Conservation (phyloP, 2,888 invertebrate species). For the Scrobipalpa atriplicella region DNA sequence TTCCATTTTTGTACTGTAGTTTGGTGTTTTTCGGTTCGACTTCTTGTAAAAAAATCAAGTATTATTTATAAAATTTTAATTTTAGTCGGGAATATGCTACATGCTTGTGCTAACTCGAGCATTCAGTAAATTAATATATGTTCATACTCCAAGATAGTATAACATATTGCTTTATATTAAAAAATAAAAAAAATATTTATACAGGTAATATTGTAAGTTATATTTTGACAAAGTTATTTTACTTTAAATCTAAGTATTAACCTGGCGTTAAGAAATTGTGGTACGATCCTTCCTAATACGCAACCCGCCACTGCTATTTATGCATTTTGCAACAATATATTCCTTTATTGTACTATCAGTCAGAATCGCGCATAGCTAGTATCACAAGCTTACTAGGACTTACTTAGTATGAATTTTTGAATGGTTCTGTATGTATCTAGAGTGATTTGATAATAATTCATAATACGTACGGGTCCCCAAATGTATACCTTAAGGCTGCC, state of each 20-base stretch:
- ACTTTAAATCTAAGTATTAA: too few species aligned
- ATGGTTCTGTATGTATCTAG: conserved; percentile 22
- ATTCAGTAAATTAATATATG: not conserved
- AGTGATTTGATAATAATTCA: conserved; percentile 22
- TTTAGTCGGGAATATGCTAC: not conserved
- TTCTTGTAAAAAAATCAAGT: conserved; percentile 1
- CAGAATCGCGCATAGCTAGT: conserved; percentile 24
- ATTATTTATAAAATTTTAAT: not conserved
- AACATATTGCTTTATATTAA: not conserved
- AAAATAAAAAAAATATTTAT: not conserved
- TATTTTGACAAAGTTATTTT: not conserved
- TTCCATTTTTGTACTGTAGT: not conserved
- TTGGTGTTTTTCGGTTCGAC: not conserved
- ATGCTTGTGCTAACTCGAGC: not conserved
- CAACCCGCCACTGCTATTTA: too few species aligned
- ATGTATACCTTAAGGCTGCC: not conserved
- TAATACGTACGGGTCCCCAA: conserved; percentile 13
- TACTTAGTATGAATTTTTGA: conserved; percentile 21
- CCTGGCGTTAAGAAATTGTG: too few species aligned
- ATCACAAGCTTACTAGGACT: conserved; percentile 14
- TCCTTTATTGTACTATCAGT: not conserved
- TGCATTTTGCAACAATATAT: not conserved
- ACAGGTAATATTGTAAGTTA: not conserved
- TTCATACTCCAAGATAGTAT: too few species aligned
- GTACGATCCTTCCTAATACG: too few species aligned